Evolutionary conservation across 2,888 invertebrate species (phyloP), one percentile per base, ranked within the genome.

Genomic region (Drosophila anomalata): DNA sequence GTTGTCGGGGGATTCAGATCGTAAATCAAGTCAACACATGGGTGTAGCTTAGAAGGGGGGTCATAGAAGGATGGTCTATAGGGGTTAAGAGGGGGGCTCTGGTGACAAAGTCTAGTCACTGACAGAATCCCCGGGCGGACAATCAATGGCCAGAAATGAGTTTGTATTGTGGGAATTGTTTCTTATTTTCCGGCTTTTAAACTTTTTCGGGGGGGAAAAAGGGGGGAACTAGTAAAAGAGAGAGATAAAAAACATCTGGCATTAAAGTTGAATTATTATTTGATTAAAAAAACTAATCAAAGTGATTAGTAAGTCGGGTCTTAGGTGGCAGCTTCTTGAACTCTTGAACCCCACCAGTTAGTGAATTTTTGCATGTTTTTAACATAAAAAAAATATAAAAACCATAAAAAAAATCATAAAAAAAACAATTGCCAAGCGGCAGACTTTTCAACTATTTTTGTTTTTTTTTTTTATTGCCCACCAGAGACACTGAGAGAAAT

Each of bases 381-480:
- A 59, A 46, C 70, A 73, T 69, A 55, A 75, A 69, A 69, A 68
- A 29, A 33, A 48, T 44, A 24, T 17, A 51, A 39, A 51, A 36
- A 26, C 12, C 3, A 46, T 12, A 12, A 47, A 46, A 52, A 63
- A 63, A 63, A 31, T 39, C 17, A 29, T 63, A 20, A 63, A 63
- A 51, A 44, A 51, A 44, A 31, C n/a, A 20, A n/a, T 14, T 4
- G 36, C 8, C 3, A 3, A 20, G 22, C 3, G n/a, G 26, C 41
- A 39, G 48, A 33, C 3, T 52, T 78, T 73, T 67, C 22, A 65
- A 77, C 79, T 79, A 77, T 31, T 60, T 39, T 7, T 62, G 76
- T 77, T 77, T 76, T 22, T 62, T 36, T n/a, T 62, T 79, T 79
- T 77, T 77, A 79, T 77, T 47, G 63, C 63, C 51, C 48, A 56